Evolutionary conservation across 2,888 invertebrate species (phyloP), one percentile per base, ranked within the genome.

Genomic region (Panorpa germanica): DNA sequence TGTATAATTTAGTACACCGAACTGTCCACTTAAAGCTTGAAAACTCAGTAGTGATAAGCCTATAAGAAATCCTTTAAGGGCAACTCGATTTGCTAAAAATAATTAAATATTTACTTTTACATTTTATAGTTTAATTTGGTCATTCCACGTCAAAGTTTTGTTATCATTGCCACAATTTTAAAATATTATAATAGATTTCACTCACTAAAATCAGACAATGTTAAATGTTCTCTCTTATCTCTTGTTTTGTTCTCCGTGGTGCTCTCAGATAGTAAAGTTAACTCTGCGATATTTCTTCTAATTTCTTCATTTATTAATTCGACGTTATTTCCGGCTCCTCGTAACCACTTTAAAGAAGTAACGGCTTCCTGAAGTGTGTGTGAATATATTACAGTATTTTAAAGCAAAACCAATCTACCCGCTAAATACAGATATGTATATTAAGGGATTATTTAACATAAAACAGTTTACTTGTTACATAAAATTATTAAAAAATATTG

Each of bases 1-100:
- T 40, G 51, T 47, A 29, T 53, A 53, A 31, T 46, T 52, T 3
- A 49, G 38, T 23, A 53, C 44, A 6, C 46, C 45, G 25, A 47
- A 52, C 8, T 41, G 36, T 3, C 53, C 50, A 17, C 48, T 43
- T 26, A 44, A 44, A 21, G 47, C 46, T 33, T 47, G 47, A 0
- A 48, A 40, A 16, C 41, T 11, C 3, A 42, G 36, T 2, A 53
- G 38, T 1, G 46, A 41, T 4, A 38, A 2, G 0, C 47, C 43
- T 0, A 40, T 42, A 0, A 38, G 34, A 11, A 50, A 40, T 4
- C 40, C 45, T 29, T 45, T 48, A 1, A 45, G n/a, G 0, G 50
- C 45, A 3, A 38, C 35, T 14, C 32, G 43, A 2, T 44, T 43
- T 11, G 38, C 53, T 52, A n/a, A n/a, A n/a, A n/a, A n/a, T n/a